Percentiles rank a stretch among this genome's conserved stretches.
Evolutionary conservation across 2,113 vertebrate genomes (phyloP).

Genomic region (Mastomys coucha): DNA sequence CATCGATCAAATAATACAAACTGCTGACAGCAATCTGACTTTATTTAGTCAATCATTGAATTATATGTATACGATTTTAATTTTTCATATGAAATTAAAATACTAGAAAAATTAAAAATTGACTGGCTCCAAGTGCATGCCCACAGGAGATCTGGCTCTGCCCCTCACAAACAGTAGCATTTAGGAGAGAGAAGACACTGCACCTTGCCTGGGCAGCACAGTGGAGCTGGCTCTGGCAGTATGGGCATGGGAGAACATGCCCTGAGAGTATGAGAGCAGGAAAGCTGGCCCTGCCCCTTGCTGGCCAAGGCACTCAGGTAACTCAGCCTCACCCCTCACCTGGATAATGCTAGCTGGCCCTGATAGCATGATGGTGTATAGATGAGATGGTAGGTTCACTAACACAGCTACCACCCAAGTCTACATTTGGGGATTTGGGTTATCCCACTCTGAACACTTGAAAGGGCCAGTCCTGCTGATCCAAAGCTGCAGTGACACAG

Average conservation of each 20-base stretch:
- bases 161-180: background rate
- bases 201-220: background rate
- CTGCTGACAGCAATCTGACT: background rate
- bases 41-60: background rate
- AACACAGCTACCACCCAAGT: background rate
- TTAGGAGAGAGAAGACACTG: background rate
- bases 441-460: background rate
- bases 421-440: background rate
- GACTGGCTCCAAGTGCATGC: background rate
- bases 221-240: background rate
- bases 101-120: slow-evolving; percentile 4
- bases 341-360: background rate
- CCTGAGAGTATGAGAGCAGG: background rate
- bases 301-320: background rate
- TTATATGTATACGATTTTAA: background rate
- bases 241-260: background rate
- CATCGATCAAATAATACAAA: background rate
- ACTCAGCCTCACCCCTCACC: background rate
- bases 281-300: background rate
- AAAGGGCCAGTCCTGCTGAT: background rate
- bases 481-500: background rate
- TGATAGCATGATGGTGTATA: background rate
- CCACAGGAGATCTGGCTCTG: background rate
- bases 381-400: background rate
- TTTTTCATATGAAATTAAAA: background rate